A percentile compares a stretch with the other conserved stretches of the same genome.
These are phyloP conservation scores for Amblyraja radiata DNA, from an alignment of 2,797 vertebrate species.

Conservation along the genomic window DNA sequence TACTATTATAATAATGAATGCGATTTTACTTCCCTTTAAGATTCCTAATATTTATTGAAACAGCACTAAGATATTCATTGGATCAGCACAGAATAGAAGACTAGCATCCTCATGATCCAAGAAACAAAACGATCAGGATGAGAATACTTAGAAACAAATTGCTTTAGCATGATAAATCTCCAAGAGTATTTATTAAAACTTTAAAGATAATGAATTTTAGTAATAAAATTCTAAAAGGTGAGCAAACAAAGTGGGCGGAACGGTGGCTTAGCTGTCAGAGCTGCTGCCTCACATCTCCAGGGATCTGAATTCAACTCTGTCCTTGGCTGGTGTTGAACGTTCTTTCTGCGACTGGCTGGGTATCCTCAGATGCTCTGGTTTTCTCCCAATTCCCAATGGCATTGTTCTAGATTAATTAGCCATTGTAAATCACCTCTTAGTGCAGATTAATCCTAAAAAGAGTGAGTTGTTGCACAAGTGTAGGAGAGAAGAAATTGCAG, in stretches of 20 bases:
- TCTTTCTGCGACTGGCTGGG: too few species aligned
- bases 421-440: too few species aligned
- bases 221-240: background rate
- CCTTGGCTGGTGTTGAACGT: too few species aligned
- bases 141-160: background rate
- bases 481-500: too few species aligned
- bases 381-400: too few species aligned
- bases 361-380: too few species aligned
- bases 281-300: too few species aligned
- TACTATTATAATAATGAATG: background rate
- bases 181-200: constrained; percentile 2
- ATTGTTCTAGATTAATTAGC: too few species aligned
- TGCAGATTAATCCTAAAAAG: too few species aligned
- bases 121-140: background rate
- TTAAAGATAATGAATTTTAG: background rate
- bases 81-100: background rate
- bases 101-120: background rate
- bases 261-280: too few species aligned
- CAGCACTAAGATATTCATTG: background rate
- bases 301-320: too few species aligned
- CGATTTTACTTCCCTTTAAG: background rate
- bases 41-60: background rate
- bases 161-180: background rate
- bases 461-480: too few species aligned
- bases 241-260: background rate